Conservation (phyloP, 2,888 invertebrate genomes). For the Altica lythri region DNA sequence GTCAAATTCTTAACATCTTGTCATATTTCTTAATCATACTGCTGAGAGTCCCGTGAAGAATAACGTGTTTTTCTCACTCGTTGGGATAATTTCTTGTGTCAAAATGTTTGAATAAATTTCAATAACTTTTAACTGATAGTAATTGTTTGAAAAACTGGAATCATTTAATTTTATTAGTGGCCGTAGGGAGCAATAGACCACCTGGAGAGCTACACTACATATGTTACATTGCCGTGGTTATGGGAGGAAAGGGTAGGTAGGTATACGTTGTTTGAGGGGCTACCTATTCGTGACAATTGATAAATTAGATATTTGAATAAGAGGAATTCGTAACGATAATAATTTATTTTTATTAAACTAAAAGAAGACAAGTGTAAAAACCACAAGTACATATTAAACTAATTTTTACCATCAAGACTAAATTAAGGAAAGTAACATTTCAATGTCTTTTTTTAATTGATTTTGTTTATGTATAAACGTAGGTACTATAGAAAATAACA, state of each 20-base stretch:
- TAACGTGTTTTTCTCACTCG: conserved; percentile 31
- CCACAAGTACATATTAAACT: too few relatives aligned
- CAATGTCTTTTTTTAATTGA: too few relatives aligned
- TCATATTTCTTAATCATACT: conserved; percentile 26
- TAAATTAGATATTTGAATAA: too few relatives aligned
- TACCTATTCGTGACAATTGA: too few relatives aligned
- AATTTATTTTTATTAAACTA: too few relatives aligned
- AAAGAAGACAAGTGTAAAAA: too few relatives aligned
- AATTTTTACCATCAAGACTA: too few relatives aligned
- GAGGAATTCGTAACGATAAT: too few relatives aligned
- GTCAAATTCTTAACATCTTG: conserved; percentile 3
- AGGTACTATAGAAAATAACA: too few relatives aligned
- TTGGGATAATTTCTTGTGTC: conserved; percentile 40
- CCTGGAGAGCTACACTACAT: conserved; percentile 52
- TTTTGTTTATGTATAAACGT: too few relatives aligned
- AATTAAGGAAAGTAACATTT: too few relatives aligned
- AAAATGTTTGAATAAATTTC: conserved; percentile 55
- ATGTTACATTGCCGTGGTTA: conserved; percentile 48
- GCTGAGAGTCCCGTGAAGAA: conserved; percentile 32
- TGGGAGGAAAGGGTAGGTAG: background rate
- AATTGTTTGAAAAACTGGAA: conserved; percentile 49
- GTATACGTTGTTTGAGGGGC: background rate
- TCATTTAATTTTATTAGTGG: conserved; percentile 54
- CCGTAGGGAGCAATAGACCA: conserved; percentile 50
- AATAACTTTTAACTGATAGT: conserved; percentile 53